These are phyloP conservation scores for Ophion costatus DNA, from an alignment of 2,888 invertebrate species.

Conservation along the genomic window DNA sequence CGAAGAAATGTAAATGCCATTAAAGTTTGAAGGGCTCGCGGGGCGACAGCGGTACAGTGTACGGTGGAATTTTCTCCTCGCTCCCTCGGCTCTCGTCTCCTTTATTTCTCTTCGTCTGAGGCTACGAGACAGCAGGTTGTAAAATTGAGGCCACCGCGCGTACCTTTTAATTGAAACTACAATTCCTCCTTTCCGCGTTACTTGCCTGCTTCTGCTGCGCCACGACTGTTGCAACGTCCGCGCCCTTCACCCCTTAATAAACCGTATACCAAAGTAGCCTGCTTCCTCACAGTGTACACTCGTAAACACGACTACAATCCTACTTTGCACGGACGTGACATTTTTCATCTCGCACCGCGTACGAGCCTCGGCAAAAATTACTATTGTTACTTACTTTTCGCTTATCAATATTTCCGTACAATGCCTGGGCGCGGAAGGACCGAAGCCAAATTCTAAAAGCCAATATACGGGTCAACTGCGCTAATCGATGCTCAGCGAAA, in stretches of 20 bases:
- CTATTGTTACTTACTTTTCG: not conserved
- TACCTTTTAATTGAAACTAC: conserved; percentile 71
- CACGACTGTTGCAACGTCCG: conserved; percentile 33
- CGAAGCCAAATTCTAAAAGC: not conserved
- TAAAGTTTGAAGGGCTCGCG: conserved; percentile 70
- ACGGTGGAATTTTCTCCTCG: conserved; percentile 16
- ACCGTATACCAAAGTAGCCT: conserved; percentile 19
- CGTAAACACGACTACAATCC: conserved; percentile 21
- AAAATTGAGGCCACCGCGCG: conserved; percentile 62
- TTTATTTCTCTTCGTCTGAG: conserved; percentile 61
- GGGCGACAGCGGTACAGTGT: conserved; percentile 14
- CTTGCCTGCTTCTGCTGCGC: conserved; percentile 13
- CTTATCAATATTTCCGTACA: no score
- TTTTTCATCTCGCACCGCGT: not conserved
- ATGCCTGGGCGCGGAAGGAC: not conserved
- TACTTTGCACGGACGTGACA: conserved; percentile 3
- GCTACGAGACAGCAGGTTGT: conserved; percentile 59
- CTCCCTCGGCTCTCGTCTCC: conserved; percentile 39
- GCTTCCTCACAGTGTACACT: conserved; percentile 19
- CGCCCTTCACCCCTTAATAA: conserved; percentile 36
- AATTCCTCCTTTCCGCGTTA: conserved; percentile 61
- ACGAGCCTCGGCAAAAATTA: not conserved
- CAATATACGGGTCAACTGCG: not conserved
- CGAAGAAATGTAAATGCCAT: conserved; percentile 71
- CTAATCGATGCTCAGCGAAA: not conserved